Evolutionary conservation across 2,113 vertebrate genomes (phyloP).

Genomic region (Brachypodius melanocephalos): DNA sequence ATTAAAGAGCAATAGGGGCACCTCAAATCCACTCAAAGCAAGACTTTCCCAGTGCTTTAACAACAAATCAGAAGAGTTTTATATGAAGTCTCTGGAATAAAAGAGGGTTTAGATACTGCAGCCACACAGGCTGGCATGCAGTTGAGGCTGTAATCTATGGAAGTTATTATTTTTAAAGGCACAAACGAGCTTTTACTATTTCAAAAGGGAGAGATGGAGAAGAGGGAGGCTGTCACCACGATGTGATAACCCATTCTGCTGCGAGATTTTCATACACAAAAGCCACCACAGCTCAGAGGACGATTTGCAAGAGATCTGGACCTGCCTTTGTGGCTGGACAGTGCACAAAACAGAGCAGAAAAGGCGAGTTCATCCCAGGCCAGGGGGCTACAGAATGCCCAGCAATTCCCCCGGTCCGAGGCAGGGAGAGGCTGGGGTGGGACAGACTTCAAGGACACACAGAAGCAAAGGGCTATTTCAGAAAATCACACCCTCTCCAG

Average conservation of each 20-base stretch:
- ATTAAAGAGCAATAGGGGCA: background rate
- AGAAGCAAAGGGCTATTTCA: background rate
- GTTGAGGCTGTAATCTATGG: background rate
- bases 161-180: background rate
- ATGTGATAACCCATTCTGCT: background rate
- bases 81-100: background rate
- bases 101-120: background rate
- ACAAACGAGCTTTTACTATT: slow-evolving; percentile 2
- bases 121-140: background rate
- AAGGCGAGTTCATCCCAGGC: background rate
- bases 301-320: background rate
- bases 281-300: background rate
- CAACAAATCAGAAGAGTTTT: background rate
- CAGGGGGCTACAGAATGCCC: background rate
- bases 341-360: background rate
- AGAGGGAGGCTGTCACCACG: background rate
- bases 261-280: background rate
- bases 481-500: background rate
- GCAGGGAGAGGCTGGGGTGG: background rate
- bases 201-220: background rate
- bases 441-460: background rate
- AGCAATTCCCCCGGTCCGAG: background rate
- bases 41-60: background rate
- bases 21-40: background rate
- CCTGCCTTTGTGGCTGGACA: background rate